Percentiles rank a stretch among this genome's conserved stretches.
phyloP scores from a whole-genome alignment of 2,888 invertebrate genomes.

The Zootermopsis nevadensis region DNA sequence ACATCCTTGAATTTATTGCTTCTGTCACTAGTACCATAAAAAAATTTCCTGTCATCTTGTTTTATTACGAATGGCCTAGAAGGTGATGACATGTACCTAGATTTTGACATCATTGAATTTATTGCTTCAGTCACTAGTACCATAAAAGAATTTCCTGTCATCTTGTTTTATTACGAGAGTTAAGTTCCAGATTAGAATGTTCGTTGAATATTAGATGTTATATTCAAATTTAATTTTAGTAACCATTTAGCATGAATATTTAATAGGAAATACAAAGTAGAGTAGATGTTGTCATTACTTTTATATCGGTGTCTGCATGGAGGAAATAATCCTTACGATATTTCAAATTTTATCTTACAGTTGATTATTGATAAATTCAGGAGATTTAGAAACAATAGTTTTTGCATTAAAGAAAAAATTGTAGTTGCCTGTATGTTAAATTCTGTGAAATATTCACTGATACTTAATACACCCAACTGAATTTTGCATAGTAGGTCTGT shows the following conservation, averaged over 20 bases:
- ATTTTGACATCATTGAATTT: too few species aligned
- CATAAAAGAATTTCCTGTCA: too few species aligned
- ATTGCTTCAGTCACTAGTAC: too few species aligned
- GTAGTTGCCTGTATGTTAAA: too few species aligned
- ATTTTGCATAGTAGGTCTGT: too few species aligned
- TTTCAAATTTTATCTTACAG: not conserved
- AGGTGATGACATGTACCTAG: too few species aligned
- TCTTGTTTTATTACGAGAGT: slow-evolving; percentile 10
- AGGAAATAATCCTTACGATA: not conserved
- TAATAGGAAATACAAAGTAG: slow-evolving; percentile 1
- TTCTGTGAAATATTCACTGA: too few species aligned
- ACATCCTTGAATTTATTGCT: too few species aligned
- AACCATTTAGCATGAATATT: not conserved
- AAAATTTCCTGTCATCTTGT: not conserved
- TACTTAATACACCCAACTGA: too few species aligned
- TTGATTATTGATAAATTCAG: not conserved
- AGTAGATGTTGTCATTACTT: not conserved
- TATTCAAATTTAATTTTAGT: not conserved
- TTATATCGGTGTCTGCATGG: not conserved
- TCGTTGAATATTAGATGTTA: slow-evolving; percentile 9
- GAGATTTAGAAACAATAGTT: not conserved
- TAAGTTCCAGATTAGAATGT: slow-evolving; percentile 29
- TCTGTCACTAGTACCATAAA: too few species aligned
- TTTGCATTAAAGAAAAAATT: not conserved
- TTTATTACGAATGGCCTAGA: not conserved